Percentiles rank a stretch among this genome's conserved stretches.
phyloP scores from a whole-genome alignment of 2,888 invertebrate genomes.

The Icerya purchasi region DNA sequence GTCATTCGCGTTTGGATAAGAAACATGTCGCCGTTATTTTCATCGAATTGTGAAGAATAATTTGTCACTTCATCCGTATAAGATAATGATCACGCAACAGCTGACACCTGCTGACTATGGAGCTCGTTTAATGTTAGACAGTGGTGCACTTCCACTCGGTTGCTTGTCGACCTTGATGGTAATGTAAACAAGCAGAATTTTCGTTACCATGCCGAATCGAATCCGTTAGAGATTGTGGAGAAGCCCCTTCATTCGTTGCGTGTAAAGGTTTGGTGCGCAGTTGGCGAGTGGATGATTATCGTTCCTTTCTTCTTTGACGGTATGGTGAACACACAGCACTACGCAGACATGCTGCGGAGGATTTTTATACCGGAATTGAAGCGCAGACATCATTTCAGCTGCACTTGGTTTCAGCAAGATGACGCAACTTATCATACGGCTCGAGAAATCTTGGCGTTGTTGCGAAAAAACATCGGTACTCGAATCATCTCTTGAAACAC shows the following conservation, averaged over 20 bases:
- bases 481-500: too few relatives aligned
- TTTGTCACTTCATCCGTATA: constrained; percentile 13
- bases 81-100: constrained; percentile 13
- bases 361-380: constrained; percentile 9
- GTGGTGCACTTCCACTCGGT: not conserved
- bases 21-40: too few relatives aligned
- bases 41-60: constrained; percentile 2
- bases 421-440: too few relatives aligned
- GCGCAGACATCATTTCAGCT: too few relatives aligned
- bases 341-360: constrained; percentile 11
- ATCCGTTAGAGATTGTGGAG: constrained; percentile 10
- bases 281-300: not conserved
- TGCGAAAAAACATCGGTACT: too few relatives aligned
- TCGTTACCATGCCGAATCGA: constrained; percentile 4
- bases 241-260: constrained; percentile 11
- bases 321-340: constrained; percentile 10
- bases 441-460: too few relatives aligned
- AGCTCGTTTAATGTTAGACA: not conserved
- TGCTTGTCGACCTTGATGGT: constrained; percentile 17
- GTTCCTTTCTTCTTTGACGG: too few relatives aligned
- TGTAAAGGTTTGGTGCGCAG: constrained; percentile 11
- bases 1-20: not conserved
- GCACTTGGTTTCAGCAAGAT: too few relatives aligned
- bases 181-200: constrained; percentile 19
- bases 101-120: constrained; percentile 5